phyloP scores from a whole-genome alignment of 2,888 invertebrate genomes.

The Erebia epiphron region DNA sequence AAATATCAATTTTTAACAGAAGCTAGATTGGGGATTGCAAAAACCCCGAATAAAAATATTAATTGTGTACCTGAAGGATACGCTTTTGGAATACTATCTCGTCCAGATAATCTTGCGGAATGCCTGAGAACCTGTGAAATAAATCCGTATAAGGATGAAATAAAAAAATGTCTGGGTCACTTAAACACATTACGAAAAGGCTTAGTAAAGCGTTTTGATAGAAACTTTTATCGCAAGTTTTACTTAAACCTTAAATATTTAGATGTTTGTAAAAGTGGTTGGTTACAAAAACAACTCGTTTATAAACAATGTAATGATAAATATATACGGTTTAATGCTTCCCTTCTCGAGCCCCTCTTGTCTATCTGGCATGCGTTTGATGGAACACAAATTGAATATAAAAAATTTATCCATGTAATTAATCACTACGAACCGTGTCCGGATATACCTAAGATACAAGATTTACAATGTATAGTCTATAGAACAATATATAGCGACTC shows the following conservation, averaged over 20 bases:
- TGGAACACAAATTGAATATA: conserved; percentile 71
- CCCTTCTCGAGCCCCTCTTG: conserved; percentile 73
- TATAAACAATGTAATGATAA: conserved; percentile 68
- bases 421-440: conserved; percentile 68
- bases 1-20: conserved; percentile 60
- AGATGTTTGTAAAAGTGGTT: conserved; percentile 67
- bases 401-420: conserved; percentile 74
- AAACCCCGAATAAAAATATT: conserved; percentile 77
- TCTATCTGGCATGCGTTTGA: conserved; percentile 72
- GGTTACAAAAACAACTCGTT: conserved; percentile 69
- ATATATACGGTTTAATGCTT: conserved; percentile 68
- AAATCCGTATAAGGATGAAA: conserved; percentile 62
- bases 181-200: conserved; percentile 67
- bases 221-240: conserved; percentile 58
- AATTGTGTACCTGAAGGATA: conserved; percentile 68
- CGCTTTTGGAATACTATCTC: conserved; percentile 69
- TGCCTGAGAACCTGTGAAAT: conserved; percentile 63
- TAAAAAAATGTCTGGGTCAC: conserved; percentile 70
- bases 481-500: conserved; percentile 70
- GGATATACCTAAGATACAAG: conserved; percentile 66
- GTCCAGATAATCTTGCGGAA: conserved; percentile 70
- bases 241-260: conserved; percentile 61
- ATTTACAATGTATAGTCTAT: conserved; percentile 59
- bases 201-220: conserved; percentile 55
- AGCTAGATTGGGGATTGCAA: conserved; percentile 61